Base-by-base conservation (phyloP, 2,113 vertebrate genomes). In the Ptilorrhoa leucosticta region DNA sequence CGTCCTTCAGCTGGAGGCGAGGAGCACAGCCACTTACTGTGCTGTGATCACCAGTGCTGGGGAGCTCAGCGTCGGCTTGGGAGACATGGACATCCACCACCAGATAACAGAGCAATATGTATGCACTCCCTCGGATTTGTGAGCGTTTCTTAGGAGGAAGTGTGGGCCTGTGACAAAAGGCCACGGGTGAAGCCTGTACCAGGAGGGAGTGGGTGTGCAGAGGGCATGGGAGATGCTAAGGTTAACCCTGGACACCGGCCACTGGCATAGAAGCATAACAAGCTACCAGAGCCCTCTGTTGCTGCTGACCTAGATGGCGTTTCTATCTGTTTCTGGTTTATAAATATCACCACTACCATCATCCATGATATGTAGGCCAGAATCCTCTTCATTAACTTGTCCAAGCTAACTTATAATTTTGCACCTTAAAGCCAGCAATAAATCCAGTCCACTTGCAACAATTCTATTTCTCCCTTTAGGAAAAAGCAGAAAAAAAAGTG, bases 71-170 rank as follows among this genome's bases (percentile, higher is more conserved):
- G n/a, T 99, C 0, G 98, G 98, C 73, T 58, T 99, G 95, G 99
- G 99, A 54, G 99, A 99, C 92, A 99, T 99, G 99, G 99, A 98
- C 78, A 97, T 99, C 95, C 99, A 99, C 89, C 97, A 98, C 24
- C 98, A 98, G 93, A 99, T 99, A 93, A 99, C 98, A 61, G 92
- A 98, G 94, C 96, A 97, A 91, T 98, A 99, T 26, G 99, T 99
- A 97, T 83, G 98, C 94, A 23, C 6, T 13, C 10, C 50, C 5
- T 13, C 48, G 31, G 28, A 21, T 53, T 26, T 68, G 27, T 50
- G 28, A 47, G 45, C 47, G 53, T 54, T 48, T 14, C 42, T 47
- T 30, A 4, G 3, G 33, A 40, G 65, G 9, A 53, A 39, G 58
- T 0, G 1, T 28, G 88, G 40, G 33, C 2, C 5, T 57, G 35